phyloP scores from a whole-genome alignment of 2,888 invertebrate species.

The Cataglyphis cursor region DNA sequence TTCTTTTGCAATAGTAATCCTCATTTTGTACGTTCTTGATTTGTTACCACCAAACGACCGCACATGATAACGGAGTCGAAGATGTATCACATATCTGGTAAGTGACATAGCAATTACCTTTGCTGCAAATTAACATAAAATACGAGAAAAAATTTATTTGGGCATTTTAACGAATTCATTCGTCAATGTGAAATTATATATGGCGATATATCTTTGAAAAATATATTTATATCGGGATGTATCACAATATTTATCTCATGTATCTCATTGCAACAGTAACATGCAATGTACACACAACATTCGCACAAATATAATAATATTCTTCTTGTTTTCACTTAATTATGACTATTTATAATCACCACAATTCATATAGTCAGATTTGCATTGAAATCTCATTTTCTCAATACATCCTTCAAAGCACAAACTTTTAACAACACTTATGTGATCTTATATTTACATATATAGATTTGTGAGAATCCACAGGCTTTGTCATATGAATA shows the following conservation, averaged over 20 bases:
- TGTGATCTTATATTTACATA: conserved; percentile 12
- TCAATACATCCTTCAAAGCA: not conserved
- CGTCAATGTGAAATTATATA: conserved; percentile 18
- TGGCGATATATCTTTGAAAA: conserved; percentile 74
- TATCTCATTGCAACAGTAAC: conserved; percentile 67
- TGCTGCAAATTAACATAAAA: not conserved
- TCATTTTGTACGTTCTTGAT: conserved; percentile 64
- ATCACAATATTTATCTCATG: conserved; percentile 75
- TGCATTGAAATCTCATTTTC: conserved; percentile 23
- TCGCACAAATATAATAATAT: conserved; percentile 47
- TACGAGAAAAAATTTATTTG: conserved; percentile 1
- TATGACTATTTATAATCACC: conserved; percentile 4
- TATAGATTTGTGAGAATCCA: conserved; percentile 37
- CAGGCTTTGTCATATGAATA: conserved; percentile 63
- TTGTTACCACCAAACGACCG: conserved; percentile 23
- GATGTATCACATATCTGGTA: not conserved
- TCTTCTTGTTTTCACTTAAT: conserved; percentile 36
- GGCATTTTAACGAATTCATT: conserved; percentile 8
- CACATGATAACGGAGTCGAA: conserved; percentile 22
- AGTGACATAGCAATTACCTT: conserved; percentile 36
- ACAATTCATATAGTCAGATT: conserved; percentile 24
- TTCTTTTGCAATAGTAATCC: conserved; percentile 61
- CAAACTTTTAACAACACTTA: conserved; percentile 29
- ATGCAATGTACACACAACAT: conserved; percentile 45
- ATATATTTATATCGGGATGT: conserved; percentile 76